These are phyloP conservation scores for Suncus etruscus DNA, from an alignment of 2,113 vertebrate species.

Conservation along the genomic window DNA sequence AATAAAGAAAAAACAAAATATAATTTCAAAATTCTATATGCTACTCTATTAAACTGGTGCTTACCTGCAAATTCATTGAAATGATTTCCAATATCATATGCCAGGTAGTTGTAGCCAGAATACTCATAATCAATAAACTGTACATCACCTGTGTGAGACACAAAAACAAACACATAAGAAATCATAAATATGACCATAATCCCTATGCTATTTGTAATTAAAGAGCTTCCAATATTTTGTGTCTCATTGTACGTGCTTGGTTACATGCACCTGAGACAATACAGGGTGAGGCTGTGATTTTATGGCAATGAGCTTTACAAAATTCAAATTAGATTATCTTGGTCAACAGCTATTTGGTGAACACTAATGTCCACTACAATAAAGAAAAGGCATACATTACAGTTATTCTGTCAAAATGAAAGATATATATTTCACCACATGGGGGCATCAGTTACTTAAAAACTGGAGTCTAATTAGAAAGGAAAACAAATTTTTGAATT, in stretches of 20 bases:
- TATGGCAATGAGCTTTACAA: constrained; percentile 73
- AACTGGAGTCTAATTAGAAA: constrained; percentile 62
- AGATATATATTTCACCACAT: constrained; percentile 81
- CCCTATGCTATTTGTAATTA: constrained; percentile 77
- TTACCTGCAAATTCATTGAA: constrained; percentile 99
- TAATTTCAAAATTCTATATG: constrained; percentile 31
- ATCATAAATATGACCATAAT: constrained; percentile 40
- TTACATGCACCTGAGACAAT: constrained; percentile 80
- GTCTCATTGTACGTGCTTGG: constrained; percentile 70
- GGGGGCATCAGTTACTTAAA: constrained; percentile 84
- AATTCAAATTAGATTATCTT: constrained; percentile 52
- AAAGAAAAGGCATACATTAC: constrained; percentile 21
- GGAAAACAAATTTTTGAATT: constrained; percentile 33
- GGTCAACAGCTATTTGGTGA: constrained; percentile 79
- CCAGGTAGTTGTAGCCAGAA: constrained; percentile 99
- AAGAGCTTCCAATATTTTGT: constrained; percentile 67
- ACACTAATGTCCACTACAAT: constrained; percentile 43
- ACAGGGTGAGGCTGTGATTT: constrained; percentile 81
- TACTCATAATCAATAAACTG: constrained; percentile 99
- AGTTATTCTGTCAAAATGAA: constrained; percentile 60
- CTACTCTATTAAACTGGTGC: constrained; percentile 10
- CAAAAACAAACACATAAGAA: constrained; percentile 87
- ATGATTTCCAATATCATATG: constrained; percentile 99
- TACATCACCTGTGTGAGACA: constrained; percentile 92
- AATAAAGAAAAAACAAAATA: background rate